phyloP scores from a whole-genome alignment of 2,888 invertebrate genomes.

The Drosophila tripunctata region DNA sequence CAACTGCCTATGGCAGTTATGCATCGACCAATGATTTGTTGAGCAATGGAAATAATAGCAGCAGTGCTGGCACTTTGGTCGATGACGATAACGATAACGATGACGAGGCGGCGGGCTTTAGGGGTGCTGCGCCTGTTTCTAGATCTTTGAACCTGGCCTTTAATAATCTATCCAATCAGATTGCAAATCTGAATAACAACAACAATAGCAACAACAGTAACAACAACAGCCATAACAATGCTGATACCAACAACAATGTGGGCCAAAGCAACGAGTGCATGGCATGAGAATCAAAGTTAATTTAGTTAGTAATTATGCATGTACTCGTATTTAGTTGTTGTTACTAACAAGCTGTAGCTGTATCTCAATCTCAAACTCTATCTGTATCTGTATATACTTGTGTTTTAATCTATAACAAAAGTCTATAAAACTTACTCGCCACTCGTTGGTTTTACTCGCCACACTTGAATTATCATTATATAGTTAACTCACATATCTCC shows the following conservation, averaged over 20 bases:
- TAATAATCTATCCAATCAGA: slow-evolving; percentile 64
- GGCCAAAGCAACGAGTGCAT: slow-evolving; percentile 76
- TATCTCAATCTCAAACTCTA: slow-evolving; percentile 15
- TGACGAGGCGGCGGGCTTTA: slow-evolving; percentile 43
- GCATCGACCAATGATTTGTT: slow-evolving; percentile 71
- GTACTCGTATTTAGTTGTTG: slow-evolving; percentile 38
- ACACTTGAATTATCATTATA: too few relatives aligned
- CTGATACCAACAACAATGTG: slow-evolving; percentile 73
- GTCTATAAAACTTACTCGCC: neutral
- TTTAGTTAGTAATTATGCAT: slow-evolving; percentile 49
- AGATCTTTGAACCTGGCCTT: slow-evolving; percentile 67
- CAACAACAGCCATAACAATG: slow-evolving; percentile 40
- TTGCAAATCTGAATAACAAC: slow-evolving; percentile 68
- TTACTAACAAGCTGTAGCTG: slow-evolving; percentile 16
- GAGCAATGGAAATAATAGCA: slow-evolving; percentile 67
- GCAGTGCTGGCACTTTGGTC: slow-evolving; percentile 74
- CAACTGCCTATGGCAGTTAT: slow-evolving; percentile 39
- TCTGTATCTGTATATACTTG: slow-evolving; percentile 38
- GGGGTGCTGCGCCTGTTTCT: slow-evolving; percentile 42
- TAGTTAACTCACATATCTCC: slow-evolving; percentile 2
- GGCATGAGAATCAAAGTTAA: slow-evolving; percentile 79
- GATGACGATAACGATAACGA: slow-evolving; percentile 66
- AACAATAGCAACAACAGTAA: slow-evolving; percentile 32
- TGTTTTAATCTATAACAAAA: slow-evolving; percentile 23
- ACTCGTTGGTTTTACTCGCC: slow-evolving; percentile 21